Base-by-base conservation (phyloP, 2,113 vertebrate genomes). In the Ia io region DNA sequence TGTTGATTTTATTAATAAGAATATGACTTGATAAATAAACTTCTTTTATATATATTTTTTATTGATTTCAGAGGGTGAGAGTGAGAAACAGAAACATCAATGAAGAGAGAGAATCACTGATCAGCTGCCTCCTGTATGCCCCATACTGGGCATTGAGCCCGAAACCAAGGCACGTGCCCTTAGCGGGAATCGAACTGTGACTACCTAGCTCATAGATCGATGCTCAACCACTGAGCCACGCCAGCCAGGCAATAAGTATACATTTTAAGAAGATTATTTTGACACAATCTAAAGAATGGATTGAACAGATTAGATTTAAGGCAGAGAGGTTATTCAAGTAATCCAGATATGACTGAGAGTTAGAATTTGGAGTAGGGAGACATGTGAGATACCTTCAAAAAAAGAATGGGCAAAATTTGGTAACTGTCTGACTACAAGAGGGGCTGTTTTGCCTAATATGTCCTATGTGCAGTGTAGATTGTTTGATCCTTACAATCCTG, bases 201-300 rank as follows among this genome's bases (percentile, higher is more conserved):
- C 23, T 11, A 11, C 10, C 56, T 61, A 28, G 56, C 11, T 28
- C 56, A 61, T 28, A 61, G 56, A 28, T 28, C 3, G 23, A 61
- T 25, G 56, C 23, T 28, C 3, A 61, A 12, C 56, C 56, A 28
- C 56, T 61, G 56, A 61, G 56, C 53, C 53, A 56, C 2, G 22
- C 20, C 53, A 56, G 53, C 20, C 53, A 56, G 53, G 53, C 56
- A 61, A 51, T 69, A 35, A 83, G 86, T 35, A 42, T 1, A 12
- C 79, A 53, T 56, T 91, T 37, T 37, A 89, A 56, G 89, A 51
- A 76, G 65, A 51, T 93, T 79, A 76, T 88, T 93, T 91, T n/a
- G 70, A 88, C 51, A 89, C 56, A 70, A 44, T 70, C 16, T 80
- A 25, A 49, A 73, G 49, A 23, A 77, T 53, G n/a, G 49, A 63